Percentiles rank a stretch among this genome's conserved stretches.
Evolutionary conservation across 1,140 invertebrate species (phyloP).

Genomic region (Trachymyrmex septentrionalis): DNA sequence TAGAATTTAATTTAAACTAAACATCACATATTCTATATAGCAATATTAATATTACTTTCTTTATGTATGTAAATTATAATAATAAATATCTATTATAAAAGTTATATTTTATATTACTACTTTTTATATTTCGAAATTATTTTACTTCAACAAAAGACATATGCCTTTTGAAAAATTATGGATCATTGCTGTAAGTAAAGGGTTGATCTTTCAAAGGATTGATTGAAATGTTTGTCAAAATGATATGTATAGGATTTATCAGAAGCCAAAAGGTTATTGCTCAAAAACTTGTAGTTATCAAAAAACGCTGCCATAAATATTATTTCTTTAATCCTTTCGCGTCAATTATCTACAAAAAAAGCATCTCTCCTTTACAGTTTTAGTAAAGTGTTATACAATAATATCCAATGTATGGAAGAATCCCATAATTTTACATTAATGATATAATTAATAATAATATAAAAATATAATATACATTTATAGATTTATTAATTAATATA

Average conservation of each 20-base stretch:
- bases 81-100: neutral
- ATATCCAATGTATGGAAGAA: neutral
- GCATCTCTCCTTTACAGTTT: neutral
- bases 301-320: neutral
- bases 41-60: neutral
- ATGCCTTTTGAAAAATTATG: neutral
- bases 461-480: neutral
- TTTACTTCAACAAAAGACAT: neutral
- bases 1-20: neutral
- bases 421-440: neutral
- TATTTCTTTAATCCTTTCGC: neutral
- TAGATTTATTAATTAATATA: constrained; percentile 10
- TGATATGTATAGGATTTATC: constrained; percentile 63
- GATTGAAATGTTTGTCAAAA: constrained; percentile 3
- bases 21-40: neutral
- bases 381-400: neutral
- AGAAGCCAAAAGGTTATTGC: constrained; percentile 54
- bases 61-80: neutral
- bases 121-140: neutral
- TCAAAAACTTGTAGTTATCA: neutral
- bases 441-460: constrained; percentile 5
- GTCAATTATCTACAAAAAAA: neutral
- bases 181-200: constrained; percentile 19
- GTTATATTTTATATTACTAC: neutral
- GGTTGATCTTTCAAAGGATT: neutral